Conservation (phyloP, 2,888 invertebrate genomes). For the Acheta domesticus region DNA sequence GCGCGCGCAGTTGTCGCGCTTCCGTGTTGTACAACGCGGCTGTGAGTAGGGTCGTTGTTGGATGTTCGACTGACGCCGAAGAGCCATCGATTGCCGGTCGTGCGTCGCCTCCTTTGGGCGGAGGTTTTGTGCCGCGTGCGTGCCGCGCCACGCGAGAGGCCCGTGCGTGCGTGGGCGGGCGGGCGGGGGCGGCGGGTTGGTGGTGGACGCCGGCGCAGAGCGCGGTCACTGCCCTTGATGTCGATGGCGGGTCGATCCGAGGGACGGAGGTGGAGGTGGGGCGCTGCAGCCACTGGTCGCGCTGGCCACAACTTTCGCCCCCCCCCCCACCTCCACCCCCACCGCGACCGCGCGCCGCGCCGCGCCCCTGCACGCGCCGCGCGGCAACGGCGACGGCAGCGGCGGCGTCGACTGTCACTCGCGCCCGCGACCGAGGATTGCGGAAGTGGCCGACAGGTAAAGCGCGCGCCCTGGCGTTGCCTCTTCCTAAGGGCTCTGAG, state of each 20-base stretch:
- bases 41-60: no score
- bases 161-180: background rate
- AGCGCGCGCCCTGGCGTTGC: background rate
- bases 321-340: constrained; percentile 24
- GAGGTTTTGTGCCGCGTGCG: background rate
- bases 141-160: background rate
- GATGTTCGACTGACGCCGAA: no score
- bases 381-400: background rate
- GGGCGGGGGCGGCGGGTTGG: no score
- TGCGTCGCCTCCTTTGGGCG: background rate
- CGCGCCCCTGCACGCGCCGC: background rate
- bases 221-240: constrained; percentile 7
- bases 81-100: no score
- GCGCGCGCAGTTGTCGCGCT: no score
- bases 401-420: background rate
- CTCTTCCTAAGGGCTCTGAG: background rate
- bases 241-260: background rate
- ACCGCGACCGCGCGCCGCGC: background rate
- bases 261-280: background rate
- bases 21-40: no score
- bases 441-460: background rate
- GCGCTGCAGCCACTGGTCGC: background rate
- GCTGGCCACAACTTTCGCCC: background rate
- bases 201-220: no score
- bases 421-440: background rate